phyloP scores from a whole-genome alignment of 1,140 invertebrate genomes.

The Belonocnema kinseyi region DNA sequence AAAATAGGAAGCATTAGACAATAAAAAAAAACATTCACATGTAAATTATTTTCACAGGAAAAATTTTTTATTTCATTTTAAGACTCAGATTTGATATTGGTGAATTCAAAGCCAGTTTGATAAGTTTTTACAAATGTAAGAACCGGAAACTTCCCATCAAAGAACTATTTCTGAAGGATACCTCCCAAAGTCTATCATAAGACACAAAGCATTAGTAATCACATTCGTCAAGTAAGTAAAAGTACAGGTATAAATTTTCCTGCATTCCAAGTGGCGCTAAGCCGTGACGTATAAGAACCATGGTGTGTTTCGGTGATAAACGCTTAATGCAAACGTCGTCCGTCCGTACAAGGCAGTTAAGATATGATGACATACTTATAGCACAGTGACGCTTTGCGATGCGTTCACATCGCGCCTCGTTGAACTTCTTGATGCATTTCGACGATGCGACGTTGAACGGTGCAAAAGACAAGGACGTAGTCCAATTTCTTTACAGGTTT shows the following conservation, averaged over 20 bases:
- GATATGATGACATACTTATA: conserved; percentile 40
- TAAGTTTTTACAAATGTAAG: too few relatives aligned
- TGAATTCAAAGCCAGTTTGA: too few relatives aligned
- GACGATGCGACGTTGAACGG: neutral
- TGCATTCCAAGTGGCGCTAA: conserved; percentile 27
- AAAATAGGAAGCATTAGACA: too few relatives aligned
- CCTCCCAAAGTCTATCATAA: neutral
- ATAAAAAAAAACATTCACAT: too few relatives aligned
- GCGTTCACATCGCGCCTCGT: conserved; percentile 25
- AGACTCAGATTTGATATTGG: too few relatives aligned
- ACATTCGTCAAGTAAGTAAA: conserved; percentile 18
- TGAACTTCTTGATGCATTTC: conserved; percentile 8
- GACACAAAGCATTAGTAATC: neutral
- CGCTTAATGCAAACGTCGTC: conserved; percentile 48
- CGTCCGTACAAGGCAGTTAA: conserved; percentile 38
- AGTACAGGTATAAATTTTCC: conserved; percentile 20
- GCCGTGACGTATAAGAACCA: conserved; percentile 27
- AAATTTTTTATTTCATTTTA: too few relatives aligned
- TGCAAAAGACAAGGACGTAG: neutral
- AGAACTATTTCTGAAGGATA: too few relatives aligned
- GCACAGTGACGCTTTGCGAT: neutral
- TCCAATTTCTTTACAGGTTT: too few relatives aligned
- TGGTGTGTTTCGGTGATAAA: conserved; percentile 44
- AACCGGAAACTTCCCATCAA: too few relatives aligned
- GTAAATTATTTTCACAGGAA: too few relatives aligned